Evolutionary conservation across 2,113 vertebrate species (phyloP), one percentile per base, ranked within the genome.

Genomic region (Petrocephalus microphthalmus): DNA sequence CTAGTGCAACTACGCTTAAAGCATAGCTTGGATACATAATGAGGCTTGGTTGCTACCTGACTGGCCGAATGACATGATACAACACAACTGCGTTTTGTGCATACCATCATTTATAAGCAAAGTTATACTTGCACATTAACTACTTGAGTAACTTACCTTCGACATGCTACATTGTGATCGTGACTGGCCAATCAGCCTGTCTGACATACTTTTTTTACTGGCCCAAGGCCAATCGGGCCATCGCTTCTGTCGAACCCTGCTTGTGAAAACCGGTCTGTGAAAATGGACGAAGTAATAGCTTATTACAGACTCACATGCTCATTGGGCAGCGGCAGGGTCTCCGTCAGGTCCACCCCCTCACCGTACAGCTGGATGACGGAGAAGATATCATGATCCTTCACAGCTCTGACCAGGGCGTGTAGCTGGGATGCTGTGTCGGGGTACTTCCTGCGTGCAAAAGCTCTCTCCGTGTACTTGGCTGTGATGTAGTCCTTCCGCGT

Each of bases 401-500:
- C 97, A 0, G 98, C 96, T 91, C 98, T 96, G 84, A 96, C 97
- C 52, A 99, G 96, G 52, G 92, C 92, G 10, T 96, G 96, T 53
- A 98, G 94, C 64, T 95, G 96, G 60, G 95, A 91, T 0, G 91
- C 51, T 0, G 90, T 91, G 67, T 98, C 96, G 0, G 83, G 10
- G 0, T 95, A 95, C n/a, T 93, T 95, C 25, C 93, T 97, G 90
- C 92, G 93, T 3, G 96, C 96, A 0, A 97, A 99, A 15, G 94
- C 96, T 91, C 95, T 97, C 93, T 99, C 98, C 0, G 96, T 97
- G 93, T 99, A 99, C 92, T 99, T 99, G 87, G 97, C 97, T 2
- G 95, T 97, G 92, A 99, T 99, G 94, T 96, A 99, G 93, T 99
- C 98, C 94, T 99, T 99, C 90, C 98, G 95, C 42, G 92, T 96